Evolutionary conservation across 2,888 invertebrate genomes (phyloP).

Genomic region (Andrena hattorfiana): DNA sequence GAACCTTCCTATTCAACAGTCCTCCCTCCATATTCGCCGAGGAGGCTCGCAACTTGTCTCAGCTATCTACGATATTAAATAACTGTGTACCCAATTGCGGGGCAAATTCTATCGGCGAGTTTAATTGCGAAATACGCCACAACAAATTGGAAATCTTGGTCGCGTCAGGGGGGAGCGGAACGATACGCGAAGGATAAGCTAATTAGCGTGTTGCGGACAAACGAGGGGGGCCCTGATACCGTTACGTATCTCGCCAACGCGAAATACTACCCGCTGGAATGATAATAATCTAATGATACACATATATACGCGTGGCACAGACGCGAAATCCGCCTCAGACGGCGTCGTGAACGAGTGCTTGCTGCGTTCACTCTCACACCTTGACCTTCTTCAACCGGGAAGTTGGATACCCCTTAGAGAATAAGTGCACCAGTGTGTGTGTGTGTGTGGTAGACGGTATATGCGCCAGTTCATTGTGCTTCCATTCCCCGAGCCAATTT

Average conservation of each 20-base stretch:
- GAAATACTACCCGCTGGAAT: slow-evolving; percentile 41
- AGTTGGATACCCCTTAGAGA: slow-evolving; percentile 50
- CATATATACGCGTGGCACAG: slow-evolving; percentile 14
- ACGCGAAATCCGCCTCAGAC: slow-evolving; percentile 22
- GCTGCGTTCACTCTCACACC: slow-evolving; percentile 76
- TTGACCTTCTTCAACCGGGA: slow-evolving; percentile 78
- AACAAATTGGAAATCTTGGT: slow-evolving; percentile 32
- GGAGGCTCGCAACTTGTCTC: too few species aligned
- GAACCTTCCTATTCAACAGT: too few species aligned
- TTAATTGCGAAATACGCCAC: slow-evolving; percentile 9
- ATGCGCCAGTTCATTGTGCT: slow-evolving; percentile 1
- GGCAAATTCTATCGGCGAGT: neutral
- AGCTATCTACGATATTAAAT: neutral
- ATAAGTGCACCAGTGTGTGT: neutral
- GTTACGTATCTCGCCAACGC: slow-evolving; percentile 60
- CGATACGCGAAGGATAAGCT: slow-evolving; percentile 33
- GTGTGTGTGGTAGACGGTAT: neutral
- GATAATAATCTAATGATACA: slow-evolving; percentile 64
- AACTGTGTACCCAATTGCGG: neutral
- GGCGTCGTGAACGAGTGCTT: slow-evolving; percentile 30
- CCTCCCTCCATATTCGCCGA: too few species aligned
- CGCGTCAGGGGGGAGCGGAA: slow-evolving; percentile 15
- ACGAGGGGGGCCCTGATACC: slow-evolving; percentile 54
- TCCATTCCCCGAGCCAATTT: slow-evolving; percentile 21
- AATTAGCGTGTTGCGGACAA: slow-evolving; percentile 61